phyloP scores from a whole-genome alignment of 2,888 invertebrate genomes.

The Cryptus viduatorius region DNA sequence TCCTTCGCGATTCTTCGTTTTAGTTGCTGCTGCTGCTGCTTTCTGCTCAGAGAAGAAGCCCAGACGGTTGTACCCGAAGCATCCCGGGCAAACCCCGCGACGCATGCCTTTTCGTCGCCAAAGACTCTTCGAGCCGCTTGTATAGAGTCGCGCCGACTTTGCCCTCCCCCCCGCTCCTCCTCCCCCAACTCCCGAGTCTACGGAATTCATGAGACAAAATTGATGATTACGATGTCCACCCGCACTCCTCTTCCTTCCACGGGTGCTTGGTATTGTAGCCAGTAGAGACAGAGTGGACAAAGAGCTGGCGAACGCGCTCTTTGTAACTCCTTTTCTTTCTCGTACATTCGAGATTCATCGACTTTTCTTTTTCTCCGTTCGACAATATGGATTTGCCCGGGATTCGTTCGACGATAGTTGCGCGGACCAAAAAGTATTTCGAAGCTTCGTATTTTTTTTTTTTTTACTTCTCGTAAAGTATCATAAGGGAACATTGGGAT shows the following conservation, averaged over 20 bases:
- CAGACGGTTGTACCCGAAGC: conserved; percentile 20
- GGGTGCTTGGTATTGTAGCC: neutral
- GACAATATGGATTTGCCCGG: conserved; percentile 34
- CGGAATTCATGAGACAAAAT: conserved; percentile 76
- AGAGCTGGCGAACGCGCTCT: conserved; percentile 24
- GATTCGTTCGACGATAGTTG: neutral
- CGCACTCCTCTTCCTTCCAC: conserved; percentile 6
- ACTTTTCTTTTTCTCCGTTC: conserved; percentile 1
- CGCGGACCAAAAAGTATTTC: conserved; percentile 34
- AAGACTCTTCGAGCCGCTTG: conserved; percentile 34
- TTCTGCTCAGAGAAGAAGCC: conserved; percentile 2
- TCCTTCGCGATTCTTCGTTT: conserved; percentile 62
- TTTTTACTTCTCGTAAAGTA: conserved; percentile 37
- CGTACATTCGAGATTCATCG: neutral
- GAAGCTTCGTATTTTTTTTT: conserved; percentile 7
- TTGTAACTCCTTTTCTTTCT: conserved; percentile 26
- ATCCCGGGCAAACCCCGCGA: conserved; percentile 16
- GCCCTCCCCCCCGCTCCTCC: conserved; percentile 57
- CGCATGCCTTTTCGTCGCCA: conserved; percentile 51
- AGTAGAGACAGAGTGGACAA: conserved; percentile 30
- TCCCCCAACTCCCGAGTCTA: conserved; percentile 38
- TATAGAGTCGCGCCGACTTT: conserved; percentile 16
- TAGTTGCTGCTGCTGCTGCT: neutral
- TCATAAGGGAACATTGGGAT: conserved; percentile 9
- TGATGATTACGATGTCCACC: conserved; percentile 76